Evolutionary conservation across 2,888 invertebrate species (phyloP).

Genomic region (Icerya purchasi): DNA sequence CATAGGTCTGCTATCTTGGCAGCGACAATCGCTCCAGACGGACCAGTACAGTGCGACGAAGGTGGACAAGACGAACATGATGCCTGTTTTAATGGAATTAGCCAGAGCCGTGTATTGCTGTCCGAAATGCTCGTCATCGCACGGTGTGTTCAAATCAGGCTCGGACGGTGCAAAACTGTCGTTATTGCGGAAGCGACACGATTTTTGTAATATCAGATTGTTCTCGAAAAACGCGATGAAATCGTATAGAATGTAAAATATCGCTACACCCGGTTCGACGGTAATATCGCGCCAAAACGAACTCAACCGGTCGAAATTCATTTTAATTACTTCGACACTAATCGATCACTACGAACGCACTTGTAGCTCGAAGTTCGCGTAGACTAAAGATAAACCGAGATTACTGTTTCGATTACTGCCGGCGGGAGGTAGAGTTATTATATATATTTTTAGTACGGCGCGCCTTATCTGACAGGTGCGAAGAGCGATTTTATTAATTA

Average conservation of each 20-base stretch:
- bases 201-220: conserved; percentile 4
- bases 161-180: not conserved
- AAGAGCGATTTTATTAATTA: too few relatives aligned
- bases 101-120: not conserved
- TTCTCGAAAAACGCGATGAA: not conserved
- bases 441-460: too few relatives aligned
- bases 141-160: conserved; percentile 6
- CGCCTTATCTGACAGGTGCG: too few relatives aligned
- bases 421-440: too few relatives aligned
- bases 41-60: not conserved
- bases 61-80: not conserved
- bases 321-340: too few relatives aligned
- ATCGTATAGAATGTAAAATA: not conserved
- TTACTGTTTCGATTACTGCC: too few relatives aligned
- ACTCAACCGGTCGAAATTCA: too few relatives aligned
- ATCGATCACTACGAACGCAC: too few relatives aligned
- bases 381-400: too few relatives aligned
- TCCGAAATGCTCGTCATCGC: conserved; percentile 6
- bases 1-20: not conserved
- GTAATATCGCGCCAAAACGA: not conserved
- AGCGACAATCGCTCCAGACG: not conserved
- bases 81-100: not conserved
- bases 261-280: conserved; percentile 1
- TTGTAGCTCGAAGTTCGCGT: too few relatives aligned
- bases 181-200: not conserved